phyloP scores from a whole-genome alignment of 2,113 vertebrate genomes.

The Pseudorhombus dupliciocellatus region DNA sequence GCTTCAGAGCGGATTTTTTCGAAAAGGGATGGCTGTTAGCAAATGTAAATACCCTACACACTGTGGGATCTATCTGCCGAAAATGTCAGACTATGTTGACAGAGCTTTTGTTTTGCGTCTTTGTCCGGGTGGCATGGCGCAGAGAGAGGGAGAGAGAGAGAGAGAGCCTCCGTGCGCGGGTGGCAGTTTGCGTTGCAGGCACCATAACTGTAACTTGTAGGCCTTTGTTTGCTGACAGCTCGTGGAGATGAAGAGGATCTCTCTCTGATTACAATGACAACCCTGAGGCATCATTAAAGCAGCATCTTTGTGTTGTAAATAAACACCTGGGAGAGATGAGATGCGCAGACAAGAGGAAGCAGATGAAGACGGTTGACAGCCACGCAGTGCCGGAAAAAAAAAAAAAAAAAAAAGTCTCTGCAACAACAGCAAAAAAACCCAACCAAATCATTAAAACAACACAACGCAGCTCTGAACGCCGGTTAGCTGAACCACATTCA shows the following conservation, averaged over 20 bases:
- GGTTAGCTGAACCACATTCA: neutral
- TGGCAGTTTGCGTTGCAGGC: conserved; percentile 45
- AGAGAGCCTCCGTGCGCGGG: conserved; percentile 26
- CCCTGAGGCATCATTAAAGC: conserved; percentile 65
- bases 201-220: conserved; percentile 48
- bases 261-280: conserved; percentile 65
- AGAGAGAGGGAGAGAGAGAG: conserved; percentile 36
- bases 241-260: conserved; percentile 45
- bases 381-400: conserved; percentile 8
- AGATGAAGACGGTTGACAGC: conserved; percentile 47
- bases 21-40: conserved; percentile 39
- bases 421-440: conserved; percentile 8
- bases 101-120: conserved; percentile 58
- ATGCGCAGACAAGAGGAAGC: conserved; percentile 12
- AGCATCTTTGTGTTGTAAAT: conserved; percentile 56
- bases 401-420: conserved; percentile 25
- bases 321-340: conserved; percentile 63
- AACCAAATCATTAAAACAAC: conserved; percentile 36
- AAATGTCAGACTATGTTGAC: conserved; percentile 51
- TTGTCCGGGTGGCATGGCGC: conserved; percentile 33
- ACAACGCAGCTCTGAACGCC: conserved; percentile 14
- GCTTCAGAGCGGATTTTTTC: conserved; percentile 19
- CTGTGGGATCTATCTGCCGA: conserved; percentile 50
- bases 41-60: conserved; percentile 55
- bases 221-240: conserved; percentile 68